Evolutionary conservation across 2,113 vertebrate genomes (phyloP).

Genomic region (Tautogolabrus adspersus): DNA sequence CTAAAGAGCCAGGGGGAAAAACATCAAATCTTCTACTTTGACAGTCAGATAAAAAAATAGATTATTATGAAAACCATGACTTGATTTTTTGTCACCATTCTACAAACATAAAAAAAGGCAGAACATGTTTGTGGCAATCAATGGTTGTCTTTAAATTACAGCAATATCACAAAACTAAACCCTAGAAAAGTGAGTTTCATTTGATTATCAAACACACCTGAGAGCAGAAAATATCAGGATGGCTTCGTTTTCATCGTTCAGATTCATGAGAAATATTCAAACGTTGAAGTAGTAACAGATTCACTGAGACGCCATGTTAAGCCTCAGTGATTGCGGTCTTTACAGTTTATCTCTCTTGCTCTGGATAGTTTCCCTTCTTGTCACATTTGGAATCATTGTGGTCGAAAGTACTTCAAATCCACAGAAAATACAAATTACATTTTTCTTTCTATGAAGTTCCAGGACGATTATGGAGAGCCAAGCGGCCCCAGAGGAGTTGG

Average conservation of each 20-base stretch:
- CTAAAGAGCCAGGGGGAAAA: background rate
- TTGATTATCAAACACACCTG: slow-evolving; percentile 59
- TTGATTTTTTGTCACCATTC: background rate
- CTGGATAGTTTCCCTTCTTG: slow-evolving; percentile 15
- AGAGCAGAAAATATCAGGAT: slow-evolving; percentile 59
- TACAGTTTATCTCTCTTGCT: background rate
- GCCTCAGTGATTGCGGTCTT: slow-evolving; percentile 11
- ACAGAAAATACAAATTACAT: background rate
- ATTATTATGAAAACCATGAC: background rate
- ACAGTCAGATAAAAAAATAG: slow-evolving; percentile 3
- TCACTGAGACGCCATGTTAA: background rate
- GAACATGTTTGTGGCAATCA: slow-evolving; percentile 9
- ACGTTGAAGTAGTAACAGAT: background rate
- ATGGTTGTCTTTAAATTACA: slow-evolving; percentile 19
- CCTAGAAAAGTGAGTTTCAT: slow-evolving; percentile 5
- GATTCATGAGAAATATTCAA: background rate
- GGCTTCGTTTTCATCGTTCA: slow-evolving; percentile 63
- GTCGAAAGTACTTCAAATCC: background rate
- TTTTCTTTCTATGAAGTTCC: background rate
- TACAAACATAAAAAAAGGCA: background rate
- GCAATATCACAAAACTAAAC: slow-evolving; percentile 13
- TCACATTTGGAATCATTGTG: slow-evolving; percentile 12
- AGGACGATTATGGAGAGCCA: too few species aligned
- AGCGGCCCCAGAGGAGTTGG: background rate
- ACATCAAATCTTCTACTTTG: background rate